Conservation (phyloP, 2,113 vertebrate species). For the Tachycineta bicolor region DNA sequence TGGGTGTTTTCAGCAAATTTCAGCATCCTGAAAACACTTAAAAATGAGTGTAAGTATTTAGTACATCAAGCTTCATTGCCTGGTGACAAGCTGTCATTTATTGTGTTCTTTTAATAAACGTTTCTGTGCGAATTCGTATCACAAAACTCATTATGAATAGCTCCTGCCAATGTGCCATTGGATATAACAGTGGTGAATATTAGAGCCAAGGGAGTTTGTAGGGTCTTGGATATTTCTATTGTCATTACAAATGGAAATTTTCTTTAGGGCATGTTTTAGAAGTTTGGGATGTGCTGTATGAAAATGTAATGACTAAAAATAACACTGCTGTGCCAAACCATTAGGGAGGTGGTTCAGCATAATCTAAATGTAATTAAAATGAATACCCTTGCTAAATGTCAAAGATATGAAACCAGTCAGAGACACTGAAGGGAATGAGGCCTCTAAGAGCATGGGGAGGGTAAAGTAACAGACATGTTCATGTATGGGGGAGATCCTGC, state of each 20-base stretch:
- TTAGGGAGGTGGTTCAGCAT: neutral
- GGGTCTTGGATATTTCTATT: neutral
- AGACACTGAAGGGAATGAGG: neutral
- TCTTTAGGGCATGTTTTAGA: constrained; percentile 1
- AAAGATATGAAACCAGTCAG: neutral
- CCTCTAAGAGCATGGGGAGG: neutral
- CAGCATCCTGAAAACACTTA: neutral
- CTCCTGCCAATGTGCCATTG: neutral
- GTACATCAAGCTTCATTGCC: neutral
- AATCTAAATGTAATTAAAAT: constrained; percentile 22
- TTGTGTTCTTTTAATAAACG: neutral
- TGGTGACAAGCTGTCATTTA: neutral
- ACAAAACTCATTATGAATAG: neutral
- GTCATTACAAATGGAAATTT: neutral
- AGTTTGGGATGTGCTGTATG: neutral
- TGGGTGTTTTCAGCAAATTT: neutral
- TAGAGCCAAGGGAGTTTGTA: neutral
- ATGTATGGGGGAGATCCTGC: neutral
- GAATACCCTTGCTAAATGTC: neutral
- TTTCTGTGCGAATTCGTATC: neutral
- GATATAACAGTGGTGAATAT: neutral
- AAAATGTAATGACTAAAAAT: constrained; percentile 46
- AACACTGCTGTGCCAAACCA: neutral
- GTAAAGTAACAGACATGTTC: neutral
- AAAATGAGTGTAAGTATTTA: neutral